Conservation (phyloP, 1,140 invertebrate genomes). For the Drosophila nigrodunni region DNA sequence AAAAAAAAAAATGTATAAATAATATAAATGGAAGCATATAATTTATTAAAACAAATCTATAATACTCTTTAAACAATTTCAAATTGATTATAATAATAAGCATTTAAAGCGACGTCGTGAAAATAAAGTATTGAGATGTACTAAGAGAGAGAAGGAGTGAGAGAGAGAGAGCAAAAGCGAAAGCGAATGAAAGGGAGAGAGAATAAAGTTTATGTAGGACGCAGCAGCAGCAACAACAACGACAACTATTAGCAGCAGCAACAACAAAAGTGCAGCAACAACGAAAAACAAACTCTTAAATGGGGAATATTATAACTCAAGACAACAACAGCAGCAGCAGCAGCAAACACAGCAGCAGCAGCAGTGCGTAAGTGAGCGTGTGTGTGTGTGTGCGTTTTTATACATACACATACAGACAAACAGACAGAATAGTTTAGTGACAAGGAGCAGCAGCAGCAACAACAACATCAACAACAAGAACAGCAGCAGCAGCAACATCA, state of each 20-base stretch:
- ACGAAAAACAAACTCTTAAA: conserved; percentile 18
- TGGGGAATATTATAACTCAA: conserved; percentile 18
- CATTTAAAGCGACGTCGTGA: conserved; percentile 23
- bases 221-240: conserved; percentile 24
- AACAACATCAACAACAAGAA: conserved; percentile 47
- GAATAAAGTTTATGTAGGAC: conserved; percentile 19
- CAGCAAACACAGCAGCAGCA: conserved; percentile 12
- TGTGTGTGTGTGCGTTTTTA: conserved; percentile 18
- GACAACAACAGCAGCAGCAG: conserved; percentile 25
- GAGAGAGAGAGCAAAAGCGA: conserved; percentile 4
- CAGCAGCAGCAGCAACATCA: conserved; percentile 78
- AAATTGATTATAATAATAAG: conserved; percentile 19
- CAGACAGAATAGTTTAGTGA: conserved; percentile 31
- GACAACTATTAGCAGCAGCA: conserved; percentile 39
- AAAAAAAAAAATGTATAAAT: conserved; percentile 20
- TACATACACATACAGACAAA: conserved; percentile 15
- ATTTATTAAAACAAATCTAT: background rate
- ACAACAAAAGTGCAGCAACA: conserved; percentile 51
- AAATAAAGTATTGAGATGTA: conserved; percentile 3
- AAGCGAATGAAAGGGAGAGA: conserved; percentile 14
- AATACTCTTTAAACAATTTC: background rate
- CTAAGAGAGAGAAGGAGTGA: background rate
- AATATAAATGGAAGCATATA: conserved; percentile 2
- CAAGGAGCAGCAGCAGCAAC: conserved; percentile 53
- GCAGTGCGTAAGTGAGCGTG: conserved; percentile 14